Conservation (phyloP, 2,113 vertebrate species). For the Cacatua alba region DNA sequence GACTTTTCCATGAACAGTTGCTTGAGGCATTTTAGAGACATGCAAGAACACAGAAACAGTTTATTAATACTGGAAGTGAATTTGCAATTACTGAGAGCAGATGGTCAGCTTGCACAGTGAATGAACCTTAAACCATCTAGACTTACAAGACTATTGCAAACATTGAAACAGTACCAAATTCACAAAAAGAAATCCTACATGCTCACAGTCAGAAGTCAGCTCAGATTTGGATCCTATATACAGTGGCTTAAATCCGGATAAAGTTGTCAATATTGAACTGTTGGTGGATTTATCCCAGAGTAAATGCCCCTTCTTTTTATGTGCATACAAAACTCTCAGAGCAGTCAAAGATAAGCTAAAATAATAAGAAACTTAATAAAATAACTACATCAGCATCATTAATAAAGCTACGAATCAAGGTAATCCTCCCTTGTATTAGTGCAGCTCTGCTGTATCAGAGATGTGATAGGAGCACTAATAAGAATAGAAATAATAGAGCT, state of each 20-base stretch:
- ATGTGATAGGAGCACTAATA: neutral
- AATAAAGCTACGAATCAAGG: neutral
- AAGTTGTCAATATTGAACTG: constrained; percentile 34
- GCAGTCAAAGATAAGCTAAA: constrained; percentile 11
- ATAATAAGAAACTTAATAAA: constrained; percentile 14
- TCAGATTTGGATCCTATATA: neutral
- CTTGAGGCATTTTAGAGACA: constrained; percentile 61
- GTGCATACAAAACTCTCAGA: neutral
- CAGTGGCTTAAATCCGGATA: constrained; percentile 2
- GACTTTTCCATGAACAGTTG: constrained; percentile 59
- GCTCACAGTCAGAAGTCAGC: neutral
- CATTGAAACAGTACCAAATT: constrained; percentile 11
- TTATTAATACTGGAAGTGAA: constrained; percentile 64
- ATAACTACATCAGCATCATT: neutral
- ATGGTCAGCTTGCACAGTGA: constrained; percentile 52
- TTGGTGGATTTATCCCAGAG: neutral
- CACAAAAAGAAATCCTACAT: neutral
- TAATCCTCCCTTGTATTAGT: neutral
- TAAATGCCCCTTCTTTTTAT: neutral
- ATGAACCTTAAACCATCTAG: constrained; percentile 35
- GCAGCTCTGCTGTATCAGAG: neutral
- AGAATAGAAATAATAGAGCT: neutral
- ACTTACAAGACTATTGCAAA: constrained; percentile 38
- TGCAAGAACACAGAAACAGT: constrained; percentile 52
- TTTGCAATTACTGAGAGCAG: constrained; percentile 58